These are phyloP conservation scores for Salvelinus fontinalis DNA, from an alignment of 2,113 vertebrate genomes.

Conservation along the genomic window DNA sequence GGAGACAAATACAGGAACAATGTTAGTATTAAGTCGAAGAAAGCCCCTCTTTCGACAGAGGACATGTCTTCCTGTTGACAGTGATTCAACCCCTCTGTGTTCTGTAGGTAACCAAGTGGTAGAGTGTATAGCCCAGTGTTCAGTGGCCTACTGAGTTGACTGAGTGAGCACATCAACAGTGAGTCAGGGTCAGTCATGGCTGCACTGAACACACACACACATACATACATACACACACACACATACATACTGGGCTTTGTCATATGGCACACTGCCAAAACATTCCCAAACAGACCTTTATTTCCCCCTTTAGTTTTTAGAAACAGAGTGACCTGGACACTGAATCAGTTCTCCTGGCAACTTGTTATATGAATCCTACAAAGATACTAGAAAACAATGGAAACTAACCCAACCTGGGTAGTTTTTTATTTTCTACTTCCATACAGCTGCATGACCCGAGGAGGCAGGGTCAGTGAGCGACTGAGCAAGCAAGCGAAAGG, in stretches of 20 bases:
- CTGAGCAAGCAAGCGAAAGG: not conserved
- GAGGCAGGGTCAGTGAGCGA: not conserved
- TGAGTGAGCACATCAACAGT: not conserved
- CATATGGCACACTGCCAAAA: not conserved
- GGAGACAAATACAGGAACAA: too few species aligned
- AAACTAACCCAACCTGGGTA: too few species aligned
- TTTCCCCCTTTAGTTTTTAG: not conserved
- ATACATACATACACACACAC: not conserved
- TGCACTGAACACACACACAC: too few species aligned
- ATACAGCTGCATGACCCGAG: too few species aligned
- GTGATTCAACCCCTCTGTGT: not conserved
- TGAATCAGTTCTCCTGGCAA: too few species aligned
- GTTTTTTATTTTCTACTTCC: too few species aligned
- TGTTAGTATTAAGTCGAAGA: too few species aligned
- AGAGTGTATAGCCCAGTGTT: not conserved
- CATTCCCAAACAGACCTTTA: not conserved
- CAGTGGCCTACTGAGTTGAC: not conserved
- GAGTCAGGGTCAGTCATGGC: too few species aligned
- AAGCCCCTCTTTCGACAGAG: not conserved
- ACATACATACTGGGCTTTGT: not conserved
- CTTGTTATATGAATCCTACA: too few species aligned
- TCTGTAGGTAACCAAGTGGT: not conserved
- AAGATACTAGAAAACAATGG: too few species aligned
- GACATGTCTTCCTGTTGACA: not conserved
- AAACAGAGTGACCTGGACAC: too few species aligned